Base-by-base conservation (phyloP, 2,888 invertebrate species). In the Fragum sueziense region DNA sequence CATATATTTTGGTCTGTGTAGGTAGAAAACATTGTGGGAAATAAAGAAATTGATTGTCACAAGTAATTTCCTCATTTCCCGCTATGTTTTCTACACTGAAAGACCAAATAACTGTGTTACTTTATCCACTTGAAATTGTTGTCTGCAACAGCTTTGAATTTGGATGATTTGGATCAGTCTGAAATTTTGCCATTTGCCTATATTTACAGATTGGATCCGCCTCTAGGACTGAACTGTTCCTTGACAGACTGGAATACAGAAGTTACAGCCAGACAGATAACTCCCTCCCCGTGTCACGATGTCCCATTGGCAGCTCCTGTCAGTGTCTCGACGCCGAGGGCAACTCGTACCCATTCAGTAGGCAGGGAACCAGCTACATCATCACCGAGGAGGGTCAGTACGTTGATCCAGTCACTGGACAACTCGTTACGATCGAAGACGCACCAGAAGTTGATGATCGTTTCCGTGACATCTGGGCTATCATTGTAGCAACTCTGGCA, bases 391-490 rank as follows among this genome's bases (percentile, higher is more conserved):
- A 90, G 47, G 86, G 87, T n/a, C 90, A 90, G 20, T 90, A 89
- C 76, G 82, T 85, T n/a, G 88, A 90, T 69, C 85, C 89, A 3
- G 75, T 72, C 11, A 90, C 89, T 1, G 89, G 89, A 7, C 81
- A 85, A 61, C 68, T 85, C 2, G 86, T 89, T 7, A 82, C 79
- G 25, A 86, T 89, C 7, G 81, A 86, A n/a, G 82, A 77, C 22
- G 78, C 80, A 14, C 89, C 88, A 9, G 65, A 75, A 1, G 61
- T 79, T 0, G 72, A 79, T 0, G 86, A 88, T 62, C 79, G 90
- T 41, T 93, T 93, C 88, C 74, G 85, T 3, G 88, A 90, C 11
- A 90, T 92, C 31, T 93, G 93, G 93, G 93, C 93, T 7, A 90
- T 93, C 25, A 91, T 91, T 25, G 91, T 87, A 41, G 90, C 85